Percentiles rank a stretch among this genome's conserved stretches.
phyloP scores from a whole-genome alignment of 1,140 invertebrate genomes.

The Antheraea pernyi region DNA sequence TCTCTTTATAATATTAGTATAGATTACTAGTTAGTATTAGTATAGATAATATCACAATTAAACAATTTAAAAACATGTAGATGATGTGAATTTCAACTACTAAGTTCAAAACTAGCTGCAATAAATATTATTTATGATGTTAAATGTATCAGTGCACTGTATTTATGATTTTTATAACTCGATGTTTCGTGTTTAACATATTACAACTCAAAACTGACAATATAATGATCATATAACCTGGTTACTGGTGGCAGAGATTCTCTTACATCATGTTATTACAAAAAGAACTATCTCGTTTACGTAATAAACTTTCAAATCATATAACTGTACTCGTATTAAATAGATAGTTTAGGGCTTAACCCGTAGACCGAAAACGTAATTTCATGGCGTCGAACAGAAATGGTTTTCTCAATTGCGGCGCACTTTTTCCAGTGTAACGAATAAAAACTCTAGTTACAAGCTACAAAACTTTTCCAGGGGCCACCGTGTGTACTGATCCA shows the following conservation, averaged over 20 bases:
- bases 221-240: neutral
- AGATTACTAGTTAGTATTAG: no score
- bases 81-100: no score
- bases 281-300: neutral
- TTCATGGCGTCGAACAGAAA: slow-evolving; percentile 30
- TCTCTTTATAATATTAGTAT: no score
- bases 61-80: no score
- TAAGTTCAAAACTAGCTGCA: no score
- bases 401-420: slow-evolving; percentile 15
- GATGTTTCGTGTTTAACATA: no score
- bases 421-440: slow-evolving; percentile 23
- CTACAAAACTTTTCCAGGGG: slow-evolving; percentile 14
- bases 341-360: neutral
- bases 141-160: no score
- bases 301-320: neutral
- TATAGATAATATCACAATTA: no score
- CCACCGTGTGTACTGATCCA: slow-evolving; percentile 22
- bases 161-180: no score
- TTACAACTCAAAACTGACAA: no score
- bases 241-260: neutral
- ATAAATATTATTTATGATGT: no score
- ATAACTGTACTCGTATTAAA: neutral
- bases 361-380: slow-evolving; percentile 19
- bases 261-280: neutral
- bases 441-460: slow-evolving; percentile 23